These are phyloP conservation scores for Julus scanicus DNA, from an alignment of 2,888 invertebrate species.

Conservation along the genomic window DNA sequence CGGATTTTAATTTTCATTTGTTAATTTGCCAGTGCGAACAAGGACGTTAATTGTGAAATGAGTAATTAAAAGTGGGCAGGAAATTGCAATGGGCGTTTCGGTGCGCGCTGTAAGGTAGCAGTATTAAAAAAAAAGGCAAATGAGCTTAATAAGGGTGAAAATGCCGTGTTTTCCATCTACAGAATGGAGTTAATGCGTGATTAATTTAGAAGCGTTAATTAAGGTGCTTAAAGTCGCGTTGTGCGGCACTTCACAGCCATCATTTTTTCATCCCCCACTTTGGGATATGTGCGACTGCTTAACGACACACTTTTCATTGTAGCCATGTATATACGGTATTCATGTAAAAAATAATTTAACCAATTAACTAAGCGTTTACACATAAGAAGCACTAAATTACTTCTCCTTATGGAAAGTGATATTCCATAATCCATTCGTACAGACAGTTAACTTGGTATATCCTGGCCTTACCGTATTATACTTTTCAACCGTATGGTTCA, in stretches of 20 bases:
- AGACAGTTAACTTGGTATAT: background rate
- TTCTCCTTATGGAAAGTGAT: background rate
- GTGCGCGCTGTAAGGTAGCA: background rate
- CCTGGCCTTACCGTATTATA: no score
- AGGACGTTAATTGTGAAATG: slow-evolving; percentile 11
- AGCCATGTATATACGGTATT: background rate
- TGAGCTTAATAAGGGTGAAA: background rate
- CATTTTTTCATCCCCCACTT: background rate
- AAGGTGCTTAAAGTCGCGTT: slow-evolving; percentile 28
- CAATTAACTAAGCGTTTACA: background rate
- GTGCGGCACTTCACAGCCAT: slow-evolving; percentile 38
- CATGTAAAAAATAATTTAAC: background rate
- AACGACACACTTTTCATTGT: background rate
- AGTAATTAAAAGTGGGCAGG: slow-evolving; percentile 15
- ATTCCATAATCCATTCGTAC: background rate
- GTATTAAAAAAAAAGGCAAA: background rate
- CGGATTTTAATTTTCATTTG: background rate
- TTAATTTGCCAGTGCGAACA: slow-evolving; percentile 5
- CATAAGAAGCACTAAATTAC: background rate
- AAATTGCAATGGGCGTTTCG: background rate
- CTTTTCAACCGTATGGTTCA: no score
- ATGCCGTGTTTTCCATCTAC: slow-evolving; percentile 4
- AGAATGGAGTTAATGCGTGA: slow-evolving; percentile 43
- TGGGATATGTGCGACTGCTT: background rate
- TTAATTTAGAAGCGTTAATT: slow-evolving; percentile 46